Evolutionary conservation across 2,797 vertebrate species (phyloP).

Genomic region (Myotis myotis): DNA sequence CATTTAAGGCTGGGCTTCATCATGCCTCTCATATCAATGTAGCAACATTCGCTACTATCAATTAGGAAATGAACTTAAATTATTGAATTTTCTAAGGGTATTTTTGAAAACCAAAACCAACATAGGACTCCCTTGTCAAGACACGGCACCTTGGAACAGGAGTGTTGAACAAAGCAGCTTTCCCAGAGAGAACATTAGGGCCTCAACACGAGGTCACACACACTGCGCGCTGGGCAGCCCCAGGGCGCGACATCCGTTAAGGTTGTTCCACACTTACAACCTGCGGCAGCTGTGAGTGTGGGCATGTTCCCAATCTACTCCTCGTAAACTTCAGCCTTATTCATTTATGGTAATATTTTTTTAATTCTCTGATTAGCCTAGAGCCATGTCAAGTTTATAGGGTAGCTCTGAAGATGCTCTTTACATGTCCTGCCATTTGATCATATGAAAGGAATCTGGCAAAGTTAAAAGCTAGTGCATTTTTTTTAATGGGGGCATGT

Average conservation of each 20-base stretch:
- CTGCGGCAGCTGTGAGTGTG: neutral
- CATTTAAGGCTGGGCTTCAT: neutral
- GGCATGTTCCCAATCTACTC: neutral
- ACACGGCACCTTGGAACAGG: neutral
- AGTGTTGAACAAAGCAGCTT: neutral
- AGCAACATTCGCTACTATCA: neutral
- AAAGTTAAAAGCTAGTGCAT: neutral
- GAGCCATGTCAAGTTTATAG: neutral
- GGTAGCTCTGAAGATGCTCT: neutral
- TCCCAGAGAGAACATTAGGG: neutral
- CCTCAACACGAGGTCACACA: neutral
- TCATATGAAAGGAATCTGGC: neutral
- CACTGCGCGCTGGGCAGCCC: neutral
- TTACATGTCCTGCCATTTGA: neutral
- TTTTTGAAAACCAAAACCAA: neutral
- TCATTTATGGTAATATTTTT: neutral
- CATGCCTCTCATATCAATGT: neutral
- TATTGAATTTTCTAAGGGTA: neutral
- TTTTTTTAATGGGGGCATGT: neutral
- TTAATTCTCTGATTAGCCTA: neutral
- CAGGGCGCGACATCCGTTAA: rapidly evolving
- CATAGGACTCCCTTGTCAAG: neutral
- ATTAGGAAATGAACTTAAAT: neutral
- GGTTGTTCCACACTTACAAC: neutral
- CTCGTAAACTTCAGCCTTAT: neutral